These are phyloP conservation scores for Manduca sexta DNA, from an alignment of 1,140 invertebrate species.

Conservation along the genomic window DNA sequence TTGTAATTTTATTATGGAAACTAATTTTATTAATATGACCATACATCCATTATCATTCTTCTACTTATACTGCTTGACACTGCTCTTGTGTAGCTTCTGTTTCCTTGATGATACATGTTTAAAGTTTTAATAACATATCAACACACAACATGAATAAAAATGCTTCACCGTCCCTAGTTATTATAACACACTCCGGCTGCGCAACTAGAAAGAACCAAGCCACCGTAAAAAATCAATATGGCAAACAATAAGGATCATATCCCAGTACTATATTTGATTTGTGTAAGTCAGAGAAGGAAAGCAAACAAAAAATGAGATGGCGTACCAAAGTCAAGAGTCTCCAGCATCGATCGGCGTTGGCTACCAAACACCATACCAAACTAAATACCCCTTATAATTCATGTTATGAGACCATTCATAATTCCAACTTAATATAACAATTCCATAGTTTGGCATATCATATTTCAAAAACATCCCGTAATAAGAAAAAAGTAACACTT, in stretches of 20 bases:
- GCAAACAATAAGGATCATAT: conserved; percentile 56
- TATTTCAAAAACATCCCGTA: too few relatives aligned
- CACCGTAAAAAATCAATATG: conserved; percentile 61
- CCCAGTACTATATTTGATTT: conserved; percentile 39
- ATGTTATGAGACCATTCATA: not conserved
- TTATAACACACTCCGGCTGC: not conserved
- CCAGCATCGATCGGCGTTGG: conserved; percentile 55
- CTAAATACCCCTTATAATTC: conserved; percentile 7
- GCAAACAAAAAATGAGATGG: conserved; percentile 46
- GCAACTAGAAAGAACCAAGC: conserved; percentile 26
- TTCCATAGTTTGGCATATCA: too few relatives aligned
- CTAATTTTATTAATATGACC: too few relatives aligned
- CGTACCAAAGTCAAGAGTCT: conserved; percentile 63
- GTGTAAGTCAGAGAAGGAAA: conserved; percentile 45
- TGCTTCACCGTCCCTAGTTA: too few relatives aligned
- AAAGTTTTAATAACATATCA: too few relatives aligned
- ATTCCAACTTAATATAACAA: too few relatives aligned
- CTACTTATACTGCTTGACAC: too few relatives aligned
- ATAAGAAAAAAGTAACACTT: not conserved
- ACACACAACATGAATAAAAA: too few relatives aligned
- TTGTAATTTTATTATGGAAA: too few relatives aligned
- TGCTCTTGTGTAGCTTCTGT: too few relatives aligned
- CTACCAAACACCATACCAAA: conserved; percentile 24
- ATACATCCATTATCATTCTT: too few relatives aligned
- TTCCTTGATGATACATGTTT: too few relatives aligned